phyloP scores from a whole-genome alignment of 2,113 vertebrate genomes.

The Otus sunia region DNA sequence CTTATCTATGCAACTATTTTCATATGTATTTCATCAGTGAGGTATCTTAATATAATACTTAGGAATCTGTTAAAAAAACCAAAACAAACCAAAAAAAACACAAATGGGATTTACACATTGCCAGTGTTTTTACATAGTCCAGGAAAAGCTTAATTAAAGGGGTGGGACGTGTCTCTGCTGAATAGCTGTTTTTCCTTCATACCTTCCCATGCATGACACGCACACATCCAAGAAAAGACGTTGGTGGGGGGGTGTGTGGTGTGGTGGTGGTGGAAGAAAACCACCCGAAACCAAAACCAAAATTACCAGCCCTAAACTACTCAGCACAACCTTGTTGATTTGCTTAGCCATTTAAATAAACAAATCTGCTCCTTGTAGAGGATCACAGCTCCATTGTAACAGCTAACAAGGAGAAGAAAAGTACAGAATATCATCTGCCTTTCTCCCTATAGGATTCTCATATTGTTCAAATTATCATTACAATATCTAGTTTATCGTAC shows the following conservation, averaged over 20 bases:
- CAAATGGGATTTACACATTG: constrained; percentile 42
- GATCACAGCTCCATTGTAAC: background rate
- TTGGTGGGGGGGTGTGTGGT: background rate
- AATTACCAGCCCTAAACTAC: background rate
- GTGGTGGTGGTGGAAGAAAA: background rate
- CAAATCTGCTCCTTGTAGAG: background rate
- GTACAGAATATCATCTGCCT: background rate
- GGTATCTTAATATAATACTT: constrained; percentile 9
- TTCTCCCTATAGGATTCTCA: background rate
- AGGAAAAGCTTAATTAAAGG: constrained; percentile 65
- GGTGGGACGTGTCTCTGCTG: constrained; percentile 6
- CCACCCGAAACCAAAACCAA: constrained; percentile 1
- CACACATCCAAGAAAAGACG: constrained; percentile 34
- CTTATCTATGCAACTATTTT: constrained; percentile 28
- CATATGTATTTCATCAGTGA: constrained; percentile 11
- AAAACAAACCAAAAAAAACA: background rate
- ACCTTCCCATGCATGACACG: constrained; percentile 52
- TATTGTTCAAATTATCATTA: background rate
- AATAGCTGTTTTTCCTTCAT: constrained; percentile 55
- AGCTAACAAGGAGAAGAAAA: background rate
- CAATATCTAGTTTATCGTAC: background rate
- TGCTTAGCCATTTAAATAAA: background rate
- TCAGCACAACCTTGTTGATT: background rate
- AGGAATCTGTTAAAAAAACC: constrained; percentile 25
- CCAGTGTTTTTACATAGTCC: constrained; percentile 37